Conservation (phyloP, 2,113 vertebrate genomes). For the Vidua chalybeata region DNA sequence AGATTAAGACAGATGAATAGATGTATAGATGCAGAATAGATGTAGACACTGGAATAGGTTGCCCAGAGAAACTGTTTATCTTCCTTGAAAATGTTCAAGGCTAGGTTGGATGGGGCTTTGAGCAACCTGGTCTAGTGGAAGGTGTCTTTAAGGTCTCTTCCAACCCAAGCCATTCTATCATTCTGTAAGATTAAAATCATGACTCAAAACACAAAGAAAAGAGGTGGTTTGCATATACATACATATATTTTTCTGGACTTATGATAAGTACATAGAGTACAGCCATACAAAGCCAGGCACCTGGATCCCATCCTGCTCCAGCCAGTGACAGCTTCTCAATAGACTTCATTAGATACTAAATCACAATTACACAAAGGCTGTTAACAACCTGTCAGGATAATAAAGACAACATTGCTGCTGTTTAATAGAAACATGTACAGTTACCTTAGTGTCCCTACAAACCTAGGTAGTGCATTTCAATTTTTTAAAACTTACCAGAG, state of each 20-base stretch:
- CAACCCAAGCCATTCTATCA: neutral
- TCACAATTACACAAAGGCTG: neutral
- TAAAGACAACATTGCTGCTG: neutral
- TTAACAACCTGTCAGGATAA: neutral
- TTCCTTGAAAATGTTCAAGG: neutral
- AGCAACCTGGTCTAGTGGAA: neutral
- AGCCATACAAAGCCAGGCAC: neutral
- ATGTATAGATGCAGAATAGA: neutral
- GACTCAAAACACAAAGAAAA: neutral
- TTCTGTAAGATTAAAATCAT: neutral
- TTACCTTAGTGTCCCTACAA: neutral
- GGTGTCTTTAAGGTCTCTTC: neutral
- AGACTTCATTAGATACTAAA: neutral
- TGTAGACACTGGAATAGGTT: neutral
- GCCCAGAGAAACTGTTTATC: neutral
- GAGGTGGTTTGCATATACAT: neutral
- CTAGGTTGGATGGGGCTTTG: neutral
- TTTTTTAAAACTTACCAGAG: neutral
- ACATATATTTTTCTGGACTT: neutral
- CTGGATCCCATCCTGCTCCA: neutral
- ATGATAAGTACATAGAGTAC: neutral
- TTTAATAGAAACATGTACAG: rapidly evolving
- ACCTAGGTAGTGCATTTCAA: neutral
- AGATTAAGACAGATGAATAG: neutral
- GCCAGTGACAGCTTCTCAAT: neutral